Evolutionary conservation across 2,888 invertebrate genomes (phyloP).

Genomic region (Hermodice carunculata): DNA sequence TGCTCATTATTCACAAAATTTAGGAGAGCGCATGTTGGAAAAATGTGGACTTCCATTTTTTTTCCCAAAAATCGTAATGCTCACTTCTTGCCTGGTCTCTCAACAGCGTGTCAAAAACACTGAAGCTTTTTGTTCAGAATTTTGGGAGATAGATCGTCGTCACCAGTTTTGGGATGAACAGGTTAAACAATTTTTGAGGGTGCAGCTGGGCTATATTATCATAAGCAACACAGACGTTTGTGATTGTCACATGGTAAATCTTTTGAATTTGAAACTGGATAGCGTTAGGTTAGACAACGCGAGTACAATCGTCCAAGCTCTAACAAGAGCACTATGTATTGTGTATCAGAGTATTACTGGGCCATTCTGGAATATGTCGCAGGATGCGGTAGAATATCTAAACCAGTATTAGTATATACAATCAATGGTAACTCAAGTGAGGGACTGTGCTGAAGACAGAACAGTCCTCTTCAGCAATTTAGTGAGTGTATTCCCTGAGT

Average conservation of each 20-base stretch:
- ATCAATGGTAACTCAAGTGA: too few species aligned
- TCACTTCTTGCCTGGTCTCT: neutral
- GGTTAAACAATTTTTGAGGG: slow-evolving; percentile 5
- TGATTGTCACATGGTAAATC: neutral
- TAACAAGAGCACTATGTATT: neutral
- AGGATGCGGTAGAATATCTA: too few species aligned
- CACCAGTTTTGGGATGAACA: neutral
- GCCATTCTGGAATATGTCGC: neutral
- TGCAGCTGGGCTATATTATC: neutral
- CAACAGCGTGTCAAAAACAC: too few species aligned
- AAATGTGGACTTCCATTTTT: neutral
- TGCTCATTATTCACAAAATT: neutral
- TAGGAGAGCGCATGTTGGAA: too few species aligned
- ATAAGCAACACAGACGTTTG: neutral
- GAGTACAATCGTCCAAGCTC: too few species aligned
- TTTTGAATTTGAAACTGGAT: neutral
- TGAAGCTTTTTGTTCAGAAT: too few species aligned
- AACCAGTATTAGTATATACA: too few species aligned
- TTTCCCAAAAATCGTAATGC: too few species aligned
- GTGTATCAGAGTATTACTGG: neutral
- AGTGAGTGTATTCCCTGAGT: too few species aligned
- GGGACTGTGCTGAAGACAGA: too few species aligned
- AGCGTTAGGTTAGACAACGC: neutral
- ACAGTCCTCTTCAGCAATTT: too few species aligned
- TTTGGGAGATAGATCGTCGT: too few species aligned